These are phyloP conservation scores for Sphaeridia pumilis DNA, from an alignment of 2,888 invertebrate species.

Conservation along the genomic window DNA sequence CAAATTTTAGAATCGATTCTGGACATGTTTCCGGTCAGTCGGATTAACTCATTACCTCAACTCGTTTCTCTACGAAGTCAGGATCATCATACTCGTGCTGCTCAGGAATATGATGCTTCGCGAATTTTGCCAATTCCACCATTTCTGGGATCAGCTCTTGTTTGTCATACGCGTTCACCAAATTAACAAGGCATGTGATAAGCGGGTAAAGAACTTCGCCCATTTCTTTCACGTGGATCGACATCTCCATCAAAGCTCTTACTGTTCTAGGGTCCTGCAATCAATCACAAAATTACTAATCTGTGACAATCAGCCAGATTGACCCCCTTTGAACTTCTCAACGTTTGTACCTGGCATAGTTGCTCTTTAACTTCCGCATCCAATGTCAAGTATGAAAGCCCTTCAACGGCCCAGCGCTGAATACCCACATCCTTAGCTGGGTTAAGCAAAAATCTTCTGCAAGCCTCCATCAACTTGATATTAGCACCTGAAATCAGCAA, in stretches of 20 bases:
- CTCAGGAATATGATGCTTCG: slow-evolving; percentile 97
- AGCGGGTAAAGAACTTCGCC: slow-evolving; percentile 51
- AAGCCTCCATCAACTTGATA: slow-evolving; percentile 82
- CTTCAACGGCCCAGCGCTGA: slow-evolving; percentile 92
- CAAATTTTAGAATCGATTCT: not conserved
- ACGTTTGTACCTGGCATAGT: slow-evolving; percentile 66
- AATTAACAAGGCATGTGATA: slow-evolving; percentile 59
- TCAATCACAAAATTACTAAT: not conserved
- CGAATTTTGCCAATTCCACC: slow-evolving; percentile 94
- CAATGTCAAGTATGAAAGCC: slow-evolving; percentile 86
- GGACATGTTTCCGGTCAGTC: not conserved
- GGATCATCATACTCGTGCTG: slow-evolving; percentile 83
- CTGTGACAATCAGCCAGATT: not conserved
- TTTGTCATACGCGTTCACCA: slow-evolving; percentile 96
- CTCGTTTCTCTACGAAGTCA: slow-evolving; percentile 71
- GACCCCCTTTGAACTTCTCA: not conserved
- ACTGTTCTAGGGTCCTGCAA: slow-evolving; percentile 27
- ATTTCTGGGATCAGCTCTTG: slow-evolving; percentile 93
- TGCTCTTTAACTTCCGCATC: slow-evolving; percentile 99
- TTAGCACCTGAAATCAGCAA: slow-evolving; percentile 51
- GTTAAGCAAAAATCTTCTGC: slow-evolving; percentile 77
- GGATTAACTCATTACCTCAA: slow-evolving; percentile 38
- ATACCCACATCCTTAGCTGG: slow-evolving; percentile 77
- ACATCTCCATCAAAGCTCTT: slow-evolving; percentile 30
- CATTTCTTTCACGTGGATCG: slow-evolving; percentile 26